phyloP scores from a whole-genome alignment of 2,888 invertebrate genomes.

The Agonopterix subpropinquella region DNA sequence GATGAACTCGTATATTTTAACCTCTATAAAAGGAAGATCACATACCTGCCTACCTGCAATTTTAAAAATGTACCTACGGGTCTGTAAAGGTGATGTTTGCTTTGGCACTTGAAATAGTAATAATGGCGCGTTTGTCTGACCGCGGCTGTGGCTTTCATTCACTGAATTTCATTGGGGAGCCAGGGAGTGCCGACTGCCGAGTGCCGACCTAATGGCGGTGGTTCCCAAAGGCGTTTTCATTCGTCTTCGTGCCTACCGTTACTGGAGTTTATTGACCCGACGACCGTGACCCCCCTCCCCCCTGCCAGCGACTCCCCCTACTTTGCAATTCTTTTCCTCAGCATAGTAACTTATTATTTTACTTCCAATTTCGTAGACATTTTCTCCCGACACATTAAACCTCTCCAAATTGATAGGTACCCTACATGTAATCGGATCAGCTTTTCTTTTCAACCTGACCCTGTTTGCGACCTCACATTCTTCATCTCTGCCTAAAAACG shows the following conservation, averaged over 20 bases:
- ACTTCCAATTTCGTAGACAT: constrained; percentile 15
- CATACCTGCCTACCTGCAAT: too few relatives aligned
- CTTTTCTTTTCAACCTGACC: not conserved
- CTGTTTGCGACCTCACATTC: too few relatives aligned
- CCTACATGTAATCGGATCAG: constrained; percentile 12
- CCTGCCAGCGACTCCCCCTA: constrained; percentile 2
- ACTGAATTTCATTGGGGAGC: constrained; percentile 26
- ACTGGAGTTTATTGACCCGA: constrained; percentile 56
- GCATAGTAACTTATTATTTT: constrained; percentile 18
- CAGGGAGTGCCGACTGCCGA: constrained; percentile 23
- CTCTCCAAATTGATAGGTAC: constrained; percentile 11
- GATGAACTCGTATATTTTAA: too few relatives aligned
- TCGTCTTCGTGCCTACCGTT: constrained; percentile 36
- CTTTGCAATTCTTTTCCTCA: constrained; percentile 20
- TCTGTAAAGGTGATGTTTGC: constrained; percentile 7
- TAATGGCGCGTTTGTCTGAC: constrained; percentile 16
- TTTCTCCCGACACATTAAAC: constrained; percentile 12
- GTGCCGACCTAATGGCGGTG: constrained; percentile 10
- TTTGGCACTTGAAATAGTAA: constrained; percentile 15
- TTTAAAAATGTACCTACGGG: constrained; percentile 4
- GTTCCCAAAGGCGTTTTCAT: constrained; percentile 15
- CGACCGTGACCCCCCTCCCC: constrained; percentile 59
- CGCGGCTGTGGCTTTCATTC: not conserved
- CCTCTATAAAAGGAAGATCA: too few relatives aligned
- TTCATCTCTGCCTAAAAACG: too few relatives aligned